phyloP scores from a whole-genome alignment of 1,140 invertebrate genomes.

The Lutraria rhynchaena region DNA sequence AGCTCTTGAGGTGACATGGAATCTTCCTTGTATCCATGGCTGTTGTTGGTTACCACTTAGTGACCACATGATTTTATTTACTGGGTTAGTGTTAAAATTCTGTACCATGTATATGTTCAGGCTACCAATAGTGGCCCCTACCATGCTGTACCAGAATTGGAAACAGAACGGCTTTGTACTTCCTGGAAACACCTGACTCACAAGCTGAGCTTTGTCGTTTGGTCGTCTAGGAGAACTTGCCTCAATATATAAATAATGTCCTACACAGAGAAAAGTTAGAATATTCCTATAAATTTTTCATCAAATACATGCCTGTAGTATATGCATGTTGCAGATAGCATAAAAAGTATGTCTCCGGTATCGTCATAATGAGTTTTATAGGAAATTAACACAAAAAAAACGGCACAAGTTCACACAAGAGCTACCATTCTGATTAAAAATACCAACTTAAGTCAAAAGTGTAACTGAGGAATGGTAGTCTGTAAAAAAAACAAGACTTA shows the following conservation, averaged over 20 bases:
- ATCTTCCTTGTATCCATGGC: conserved; percentile 63
- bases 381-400: too few species aligned
- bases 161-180: conserved; percentile 76
- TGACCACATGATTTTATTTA: conserved; percentile 60
- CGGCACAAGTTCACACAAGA: too few species aligned
- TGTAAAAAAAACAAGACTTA: too few species aligned
- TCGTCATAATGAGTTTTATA: too few species aligned
- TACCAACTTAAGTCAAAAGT: too few species aligned
- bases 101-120: conserved; percentile 64
- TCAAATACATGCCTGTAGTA: too few species aligned
- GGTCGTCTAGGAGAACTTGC: conserved; percentile 67
- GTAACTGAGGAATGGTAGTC: too few species aligned
- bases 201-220: conserved; percentile 69
- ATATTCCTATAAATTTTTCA: too few species aligned
- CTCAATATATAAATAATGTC: conserved; percentile 79
- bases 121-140: conserved; percentile 82
- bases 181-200: conserved; percentile 65
- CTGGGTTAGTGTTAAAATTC: conserved; percentile 22
- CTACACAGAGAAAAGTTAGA: conserved; percentile 49
- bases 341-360: too few species aligned
- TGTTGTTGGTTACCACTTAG: conserved; percentile 68
- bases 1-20: conserved; percentile 63
- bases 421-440: too few species aligned
- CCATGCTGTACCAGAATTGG: conserved; percentile 90
- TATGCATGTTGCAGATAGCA: too few species aligned